A percentile compares a stretch with the other conserved stretches of the same genome.
phyloP scores from a whole-genome alignment of 2,113 vertebrate genomes.

The Spilogale gracilis region DNA sequence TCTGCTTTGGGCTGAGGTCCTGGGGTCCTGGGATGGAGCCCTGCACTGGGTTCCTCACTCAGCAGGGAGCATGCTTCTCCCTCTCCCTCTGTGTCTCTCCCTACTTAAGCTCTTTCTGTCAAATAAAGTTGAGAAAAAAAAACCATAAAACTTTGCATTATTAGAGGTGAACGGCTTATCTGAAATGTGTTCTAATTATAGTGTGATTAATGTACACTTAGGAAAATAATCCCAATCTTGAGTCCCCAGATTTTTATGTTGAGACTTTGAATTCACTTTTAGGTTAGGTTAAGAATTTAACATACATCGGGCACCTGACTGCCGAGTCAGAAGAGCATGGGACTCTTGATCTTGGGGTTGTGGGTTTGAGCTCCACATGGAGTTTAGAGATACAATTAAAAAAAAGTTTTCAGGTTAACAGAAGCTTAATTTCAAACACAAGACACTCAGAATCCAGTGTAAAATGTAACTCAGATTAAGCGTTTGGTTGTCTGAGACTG shows the following conservation, averaged over 20 bases:
- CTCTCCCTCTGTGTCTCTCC: no score
- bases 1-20: no score
- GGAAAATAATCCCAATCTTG: not conserved
- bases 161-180: conserved; percentile 8
- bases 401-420: not conserved
- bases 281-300: conserved; percentile 34
- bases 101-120: no score
- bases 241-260: not conserved
- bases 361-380: not conserved
- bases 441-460: not conserved
- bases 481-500: not conserved
- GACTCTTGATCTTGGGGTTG: not conserved
- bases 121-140: not conserved
- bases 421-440: not conserved
- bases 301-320: not conserved
- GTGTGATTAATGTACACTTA: conserved; percentile 8
- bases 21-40: no score
- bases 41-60: no score
- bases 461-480: not conserved
- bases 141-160: not conserved
- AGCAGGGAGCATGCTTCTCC: no score
- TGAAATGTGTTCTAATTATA: conserved; percentile 52
- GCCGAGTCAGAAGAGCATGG: not conserved
- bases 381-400: not conserved
- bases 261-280: conserved; percentile 54